These are phyloP conservation scores for Polypedilum vanderplanki DNA, from an alignment of 1,140 invertebrate genomes.

Conservation along the genomic window DNA sequence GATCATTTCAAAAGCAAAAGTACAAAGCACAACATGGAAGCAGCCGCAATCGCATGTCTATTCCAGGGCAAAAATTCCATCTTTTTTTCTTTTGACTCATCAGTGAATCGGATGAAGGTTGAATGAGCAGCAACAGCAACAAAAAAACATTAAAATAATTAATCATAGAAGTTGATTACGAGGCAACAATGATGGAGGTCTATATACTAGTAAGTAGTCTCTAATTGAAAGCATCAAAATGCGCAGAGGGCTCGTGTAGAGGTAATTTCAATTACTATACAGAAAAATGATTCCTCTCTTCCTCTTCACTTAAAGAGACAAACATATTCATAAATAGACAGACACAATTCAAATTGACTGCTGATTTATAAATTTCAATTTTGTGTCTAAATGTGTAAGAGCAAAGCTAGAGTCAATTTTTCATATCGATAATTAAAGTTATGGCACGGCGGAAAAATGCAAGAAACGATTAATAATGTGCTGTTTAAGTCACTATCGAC, in stretches of 20 bases:
- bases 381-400: too few species aligned
- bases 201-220: neutral
- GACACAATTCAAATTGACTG: too few species aligned
- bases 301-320: neutral
- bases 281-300: neutral
- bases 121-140: neutral
- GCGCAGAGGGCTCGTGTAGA: neutral
- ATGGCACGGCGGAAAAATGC: too few species aligned
- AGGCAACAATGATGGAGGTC: constrained; percentile 5
- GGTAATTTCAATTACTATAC: neutral
- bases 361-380: too few species aligned
- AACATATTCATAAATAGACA: too few species aligned
- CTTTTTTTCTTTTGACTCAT: neutral
- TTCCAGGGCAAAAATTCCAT: neutral
- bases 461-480: too few species aligned
- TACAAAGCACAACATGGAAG: constrained; percentile 1
- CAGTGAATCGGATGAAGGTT: neutral
- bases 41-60: constrained; percentile 1
- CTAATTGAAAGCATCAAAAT: constrained; percentile 1
- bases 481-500: too few species aligned
- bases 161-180: constrained; percentile 26
- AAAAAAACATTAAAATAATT: constrained; percentile 20
- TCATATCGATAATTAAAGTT: too few species aligned
- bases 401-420: too few species aligned
- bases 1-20: neutral